Base-by-base conservation (phyloP, 2,797 vertebrate genomes). In the Hoplostethus atlanticus region DNA sequence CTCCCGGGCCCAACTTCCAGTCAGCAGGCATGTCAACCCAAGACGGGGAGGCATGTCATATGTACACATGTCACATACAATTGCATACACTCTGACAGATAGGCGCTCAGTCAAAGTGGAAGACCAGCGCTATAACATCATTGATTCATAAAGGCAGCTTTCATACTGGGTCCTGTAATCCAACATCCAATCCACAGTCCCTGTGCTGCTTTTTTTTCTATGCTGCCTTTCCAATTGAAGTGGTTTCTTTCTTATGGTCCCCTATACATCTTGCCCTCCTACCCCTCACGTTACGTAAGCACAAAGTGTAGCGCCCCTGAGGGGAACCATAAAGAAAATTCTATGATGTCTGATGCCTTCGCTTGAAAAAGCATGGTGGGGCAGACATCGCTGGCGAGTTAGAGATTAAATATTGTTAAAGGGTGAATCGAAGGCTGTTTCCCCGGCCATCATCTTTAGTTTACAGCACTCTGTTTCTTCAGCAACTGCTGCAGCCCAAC, bases 221-320 rank as follows among this genome's bases (percentile, higher is more conserved):
- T 42, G 70, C 76, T 46, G 68, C 66, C 51, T 66, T 76, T 76
- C 51, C 56, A 71, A 76, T 64, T 40, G 59, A 81, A 34, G 70
- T 68, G 51, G 66, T 64, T 57, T 66, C 68, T 78, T 82, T 85
- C 71, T 73, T 84, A 73, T 72, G 72, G 65, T 66, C 80, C 58
- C 53, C 60, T 21, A 66, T 62, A 60, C 25, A 61, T 60, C 7
- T 6, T 80, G 84, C 66, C 80, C 83, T 79, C 87, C 76, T 73
- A 51, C 60, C 17, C 68, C 77, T 51, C 40, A 9, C 21, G 68
- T 90, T 89, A 90, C 56, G 68, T 88, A 91, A 93, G 83, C 62
- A 62, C 28, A 13, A 2, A 84, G 84, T 77, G 9, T 54, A 68
- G 58, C 1, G 64, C 38, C 77, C 73, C 73, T 62, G 64, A 74